Conservation (phyloP, 1,140 invertebrate genomes). For the Aricia agestis region DNA sequence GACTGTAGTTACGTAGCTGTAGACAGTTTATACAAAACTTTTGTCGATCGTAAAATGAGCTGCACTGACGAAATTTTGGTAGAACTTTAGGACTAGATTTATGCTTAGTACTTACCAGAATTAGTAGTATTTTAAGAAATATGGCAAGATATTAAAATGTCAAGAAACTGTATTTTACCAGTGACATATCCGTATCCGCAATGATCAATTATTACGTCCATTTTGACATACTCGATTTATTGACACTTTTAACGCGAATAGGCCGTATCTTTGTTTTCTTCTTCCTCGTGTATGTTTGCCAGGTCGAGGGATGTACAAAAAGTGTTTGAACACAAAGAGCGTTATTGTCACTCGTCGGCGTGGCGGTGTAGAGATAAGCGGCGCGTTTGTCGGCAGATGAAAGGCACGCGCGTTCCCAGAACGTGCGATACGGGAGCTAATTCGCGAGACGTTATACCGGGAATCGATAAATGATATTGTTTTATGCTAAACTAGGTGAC, state of each 20-base stretch:
- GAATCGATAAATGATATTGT: conserved; percentile 31
- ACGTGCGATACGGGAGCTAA: conserved; percentile 52
- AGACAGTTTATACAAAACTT: not conserved
- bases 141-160: no score
- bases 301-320: no score
- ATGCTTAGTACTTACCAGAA: no score
- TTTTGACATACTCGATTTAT: no score
- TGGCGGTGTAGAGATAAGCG: conserved; percentile 68
- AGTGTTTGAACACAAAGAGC: conserved; percentile 49
- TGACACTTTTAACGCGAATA: no score
- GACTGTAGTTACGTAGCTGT: not conserved
- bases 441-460: conserved; percentile 51
- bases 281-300: no score
- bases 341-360: conserved; percentile 68
- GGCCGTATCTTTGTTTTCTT: no score
- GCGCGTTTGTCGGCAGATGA: conserved; percentile 63
- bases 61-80: not conserved
- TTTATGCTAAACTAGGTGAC: not conserved
- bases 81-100: not conserved
- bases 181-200: no score
- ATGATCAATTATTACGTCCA: no score
- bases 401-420: conserved; percentile 58
- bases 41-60: not conserved
- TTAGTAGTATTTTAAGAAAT: no score
- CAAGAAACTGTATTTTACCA: no score